Base-by-base conservation (phyloP, 2,888 invertebrate genomes). In the Caenorhabditis sinica region DNA sequence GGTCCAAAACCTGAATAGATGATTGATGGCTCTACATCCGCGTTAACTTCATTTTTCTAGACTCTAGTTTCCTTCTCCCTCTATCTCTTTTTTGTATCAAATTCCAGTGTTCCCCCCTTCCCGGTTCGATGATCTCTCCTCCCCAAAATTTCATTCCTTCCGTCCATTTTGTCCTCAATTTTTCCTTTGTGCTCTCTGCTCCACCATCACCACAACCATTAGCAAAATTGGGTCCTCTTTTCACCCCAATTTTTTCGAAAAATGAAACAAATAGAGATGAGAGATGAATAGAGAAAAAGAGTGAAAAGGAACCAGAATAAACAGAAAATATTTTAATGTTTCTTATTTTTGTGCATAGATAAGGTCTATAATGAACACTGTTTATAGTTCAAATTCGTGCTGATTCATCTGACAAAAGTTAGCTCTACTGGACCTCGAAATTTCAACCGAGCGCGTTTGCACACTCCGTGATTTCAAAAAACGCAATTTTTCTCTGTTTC, bases 191-290 rank as follows among this genome's bases (percentile, higher is more conserved):
- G 68, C 33, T 33, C 33, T 60, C 33, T 61, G 28, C n/a, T 58
- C 6, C 17, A 17, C 15, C 28, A 28, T n/a, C 13, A 13, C 40
- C 6, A 25, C 43, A 8, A 40, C 76, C 76, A 76, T 76, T 76
- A 76, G 68, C 49, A n/a, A 49, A 60, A 76, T 76, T 76, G 68
- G 43, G 17, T 61, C 61, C 23, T 61, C 61, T 61, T 23, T 33
- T 61, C 40, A 2, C 9, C 2, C 11, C 40, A 40, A 40, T 40
- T 40, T 30, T 60, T 30, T 33, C 33, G 2, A n/a, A 60, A 33
- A 33, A 60, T n/a, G 33, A 33, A 33, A 60, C 33, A 60, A 60
- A 60, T 30, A 28, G 30, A 36, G 33, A 36, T 36, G 33, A 36
- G 33, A 36, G 33, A 9, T 9, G 33, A 36, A 36, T 6, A 36